These are phyloP conservation scores for Sinonovacula constricta DNA, from an alignment of 1,140 invertebrate genomes.

Conservation along the genomic window DNA sequence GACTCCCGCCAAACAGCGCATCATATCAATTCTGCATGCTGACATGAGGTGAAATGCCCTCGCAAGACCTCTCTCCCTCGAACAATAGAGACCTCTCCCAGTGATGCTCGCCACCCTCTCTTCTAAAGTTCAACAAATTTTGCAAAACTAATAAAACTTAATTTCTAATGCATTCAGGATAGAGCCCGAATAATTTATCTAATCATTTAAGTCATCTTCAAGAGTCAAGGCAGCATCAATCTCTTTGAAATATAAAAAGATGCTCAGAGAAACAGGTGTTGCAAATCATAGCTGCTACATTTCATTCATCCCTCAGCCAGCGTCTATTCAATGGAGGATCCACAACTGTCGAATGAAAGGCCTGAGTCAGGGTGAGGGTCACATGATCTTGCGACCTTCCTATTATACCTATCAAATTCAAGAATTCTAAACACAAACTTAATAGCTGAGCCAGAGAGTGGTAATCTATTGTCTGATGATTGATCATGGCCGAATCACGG, in stretches of 20 bases:
- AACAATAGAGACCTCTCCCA: not conserved
- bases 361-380: conserved; percentile 30
- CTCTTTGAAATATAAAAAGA: conserved; percentile 49
- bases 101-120: conserved; percentile 10
- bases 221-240: conserved; percentile 39
- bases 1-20: not conserved
- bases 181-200: conserved; percentile 48
- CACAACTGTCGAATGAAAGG: conserved; percentile 40
- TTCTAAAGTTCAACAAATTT: conserved; percentile 48
- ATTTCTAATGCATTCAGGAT: conserved; percentile 51
- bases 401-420: conserved; percentile 54
- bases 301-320: conserved; percentile 44
- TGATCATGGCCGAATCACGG: conserved; percentile 10
- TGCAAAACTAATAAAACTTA: conserved; percentile 55
- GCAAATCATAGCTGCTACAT: conserved; percentile 37
- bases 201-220: conserved; percentile 53
- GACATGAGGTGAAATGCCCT: not conserved
- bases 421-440: conserved; percentile 43
- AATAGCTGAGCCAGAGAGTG: conserved; percentile 20
- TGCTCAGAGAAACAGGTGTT: conserved; percentile 50
- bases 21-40: not conserved
- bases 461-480: conserved; percentile 45
- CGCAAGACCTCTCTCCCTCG: not conserved
- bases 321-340: conserved; percentile 42
- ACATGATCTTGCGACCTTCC: conserved; percentile 40